Percentiles rank a stretch among this genome's conserved stretches.
phyloP scores from a whole-genome alignment of 2,113 vertebrate species.

The Rutilus rutilus region DNA sequence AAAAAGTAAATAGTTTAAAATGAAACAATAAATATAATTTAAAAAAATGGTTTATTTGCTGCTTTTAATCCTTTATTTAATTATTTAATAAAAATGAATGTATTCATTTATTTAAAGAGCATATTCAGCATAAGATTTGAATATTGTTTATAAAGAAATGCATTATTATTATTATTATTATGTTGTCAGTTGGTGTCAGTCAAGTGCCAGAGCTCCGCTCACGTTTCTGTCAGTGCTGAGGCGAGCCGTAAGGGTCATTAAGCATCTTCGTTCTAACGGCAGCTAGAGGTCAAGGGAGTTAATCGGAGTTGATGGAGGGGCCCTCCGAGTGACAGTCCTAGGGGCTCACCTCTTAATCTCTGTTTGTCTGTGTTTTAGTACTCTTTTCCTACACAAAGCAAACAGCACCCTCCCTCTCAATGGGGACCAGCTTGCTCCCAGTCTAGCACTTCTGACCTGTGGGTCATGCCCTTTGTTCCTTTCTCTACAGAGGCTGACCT shows the following conservation, averaged over 20 bases:
- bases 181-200: background rate
- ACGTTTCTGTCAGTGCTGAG: background rate
- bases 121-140: no score
- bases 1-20: background rate
- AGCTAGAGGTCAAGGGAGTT: slow-evolving; percentile 71
- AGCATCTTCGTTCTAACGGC: slow-evolving; percentile 63
- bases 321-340: slow-evolving; percentile 76
- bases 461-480: slow-evolving; percentile 90
- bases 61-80: background rate
- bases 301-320: slow-evolving; percentile 77
- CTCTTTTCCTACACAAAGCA: slow-evolving; percentile 85
- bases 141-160: no score
- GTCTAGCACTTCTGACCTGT: slow-evolving; percentile 86
- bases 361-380: slow-evolving; percentile 81
- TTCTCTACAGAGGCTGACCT: slow-evolving; percentile 87
- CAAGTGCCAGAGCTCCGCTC: background rate
- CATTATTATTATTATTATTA: no score
- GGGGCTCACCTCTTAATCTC: slow-evolving; percentile 81
- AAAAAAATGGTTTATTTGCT: background rate
- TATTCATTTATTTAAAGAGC: background rate
- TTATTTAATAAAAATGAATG: background rate
- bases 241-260: slow-evolving; percentile 37
- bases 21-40: background rate
- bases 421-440: slow-evolving; percentile 81
- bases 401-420: slow-evolving; percentile 85